Base-by-base conservation (phyloP, 2,113 vertebrate genomes). In the Entomyzon cyanotis region DNA sequence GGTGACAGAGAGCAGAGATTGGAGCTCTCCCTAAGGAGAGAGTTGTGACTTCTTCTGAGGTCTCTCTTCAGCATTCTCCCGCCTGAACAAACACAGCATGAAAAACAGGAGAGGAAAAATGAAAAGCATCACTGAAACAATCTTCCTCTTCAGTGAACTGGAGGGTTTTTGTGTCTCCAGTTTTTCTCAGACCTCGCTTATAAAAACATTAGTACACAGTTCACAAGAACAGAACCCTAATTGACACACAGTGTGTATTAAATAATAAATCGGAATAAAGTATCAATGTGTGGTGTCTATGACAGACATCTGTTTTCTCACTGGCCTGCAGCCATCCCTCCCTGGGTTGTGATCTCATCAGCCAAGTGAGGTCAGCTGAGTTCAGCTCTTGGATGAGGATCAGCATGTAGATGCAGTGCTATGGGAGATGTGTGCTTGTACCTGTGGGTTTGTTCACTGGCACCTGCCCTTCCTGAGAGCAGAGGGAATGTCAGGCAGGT, bases 261-360 rank as follows among this genome's bases (percentile, higher is more conserved):
- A 77, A 91, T 95, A 93, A 95, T 93, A 74, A 69, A 96, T 74
- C 76, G 55, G 86, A 95, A 89, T 69, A 41, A 95, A 84, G 70
- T 83, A 91, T 95, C 94, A 77, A 94, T 93, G 87, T 89, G 83
- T 28, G 73, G 69, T 89, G 85, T 92, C 87, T 73, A 1, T 85
- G 88, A 83, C 77, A 89, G 77, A 85, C 84, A 85, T 76, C 95
- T 95, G 94, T 87, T 95, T 92, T 69, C 63, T 53, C 39, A 20
- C 73, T 91, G 93, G 82, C 91, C 91, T 81, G 73, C 89, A 96
- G 92, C 95, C 90, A 77, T 80, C 58, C 9, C 68, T 83, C 64
- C 73, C 33, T 9, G 31, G 79, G 83, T 64, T 84, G 69, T n/a
- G 85, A 85, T 79, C 73, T 59, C 82, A 12, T 21, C 79, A 69